These are phyloP conservation scores for Podarcis cretensis DNA, from an alignment of 2,113 vertebrate genomes.

Conservation along the genomic window DNA sequence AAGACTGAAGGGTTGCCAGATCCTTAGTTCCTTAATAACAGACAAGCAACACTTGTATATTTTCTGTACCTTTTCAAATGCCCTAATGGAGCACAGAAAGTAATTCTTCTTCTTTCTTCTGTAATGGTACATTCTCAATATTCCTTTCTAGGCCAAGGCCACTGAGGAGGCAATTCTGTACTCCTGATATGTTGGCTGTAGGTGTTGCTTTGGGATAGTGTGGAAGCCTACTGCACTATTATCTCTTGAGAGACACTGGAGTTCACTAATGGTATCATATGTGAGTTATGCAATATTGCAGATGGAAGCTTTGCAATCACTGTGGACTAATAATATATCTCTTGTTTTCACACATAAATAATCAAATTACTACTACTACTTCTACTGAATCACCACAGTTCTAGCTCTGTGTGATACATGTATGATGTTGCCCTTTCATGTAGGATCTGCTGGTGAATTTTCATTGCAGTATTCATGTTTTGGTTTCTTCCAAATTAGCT, in stretches of 20 bases:
- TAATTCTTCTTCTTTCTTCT: background rate
- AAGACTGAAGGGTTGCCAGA: background rate
- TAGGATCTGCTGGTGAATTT: background rate
- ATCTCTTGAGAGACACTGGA: background rate
- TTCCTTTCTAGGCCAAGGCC: background rate
- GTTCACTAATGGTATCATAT: background rate
- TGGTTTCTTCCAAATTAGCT: background rate
- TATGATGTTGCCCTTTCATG: background rate
- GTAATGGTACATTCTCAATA: background rate
- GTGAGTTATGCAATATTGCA: background rate
- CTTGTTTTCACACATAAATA: too few relatives aligned
- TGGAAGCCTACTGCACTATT: background rate
- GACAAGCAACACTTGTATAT: background rate
- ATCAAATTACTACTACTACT: background rate
- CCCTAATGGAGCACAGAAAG: background rate
- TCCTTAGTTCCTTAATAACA: background rate
- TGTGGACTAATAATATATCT: background rate
- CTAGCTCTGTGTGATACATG: background rate
- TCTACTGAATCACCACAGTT: background rate
- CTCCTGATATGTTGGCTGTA: background rate
- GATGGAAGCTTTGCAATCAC: background rate
- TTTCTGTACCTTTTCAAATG: background rate
- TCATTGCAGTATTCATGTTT: background rate
- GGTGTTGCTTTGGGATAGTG: background rate
- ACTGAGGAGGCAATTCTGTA: background rate